Base-by-base conservation (phyloP, 1,140 invertebrate species). In the Gryon sp. region DNA sequence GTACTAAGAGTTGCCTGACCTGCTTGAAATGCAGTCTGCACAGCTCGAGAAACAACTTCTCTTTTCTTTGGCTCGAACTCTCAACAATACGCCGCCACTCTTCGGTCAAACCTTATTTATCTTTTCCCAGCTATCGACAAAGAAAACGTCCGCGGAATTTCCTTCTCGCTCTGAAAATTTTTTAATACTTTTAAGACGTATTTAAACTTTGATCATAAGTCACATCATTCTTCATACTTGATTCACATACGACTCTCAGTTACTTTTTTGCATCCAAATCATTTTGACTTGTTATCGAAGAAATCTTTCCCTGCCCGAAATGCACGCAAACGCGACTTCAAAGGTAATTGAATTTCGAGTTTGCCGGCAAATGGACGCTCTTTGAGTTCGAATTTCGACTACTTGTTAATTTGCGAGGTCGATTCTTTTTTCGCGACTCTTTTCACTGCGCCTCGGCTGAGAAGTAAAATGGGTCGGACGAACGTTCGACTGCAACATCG, bases 11-110 rank as follows among this genome's bases (percentile, higher is more conserved):
- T 79, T 78, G 73, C 34, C 22, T 28, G 75, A 66, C 75, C 78
- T 82, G 80, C 9, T 84, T 84, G 83, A 84, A 80, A 84, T 84
- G 82, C 82, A 83, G 78, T 53, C 62, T 65, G 74, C 74, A 53
- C 66, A 36, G 59, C 45, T 74, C 52, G 46, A 74, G 48, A 78
- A 83, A 82, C 82, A 80, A 82, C 80, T 77, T 70, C 80, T 57
- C 72, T 38, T 30, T 55, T 69, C 70, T 78, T 69, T 34, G 52
- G 48, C 18, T 14, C 65, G 20, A 36, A 63, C 74, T 77, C 59
- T 34, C 55, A 32, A 77, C 74, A 66, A 77, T 65, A 52, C 65
- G 32, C 50, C 28, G 22, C 52, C 62, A 60, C 53, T 69, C 53
- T 57, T 53, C 28, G 55, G 62, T 57, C 52, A 57, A 77, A 72